Evolutionary conservation across 2,888 invertebrate species (phyloP), one percentile per base, ranked within the genome.

Genomic region (Apotomis capreana): DNA sequence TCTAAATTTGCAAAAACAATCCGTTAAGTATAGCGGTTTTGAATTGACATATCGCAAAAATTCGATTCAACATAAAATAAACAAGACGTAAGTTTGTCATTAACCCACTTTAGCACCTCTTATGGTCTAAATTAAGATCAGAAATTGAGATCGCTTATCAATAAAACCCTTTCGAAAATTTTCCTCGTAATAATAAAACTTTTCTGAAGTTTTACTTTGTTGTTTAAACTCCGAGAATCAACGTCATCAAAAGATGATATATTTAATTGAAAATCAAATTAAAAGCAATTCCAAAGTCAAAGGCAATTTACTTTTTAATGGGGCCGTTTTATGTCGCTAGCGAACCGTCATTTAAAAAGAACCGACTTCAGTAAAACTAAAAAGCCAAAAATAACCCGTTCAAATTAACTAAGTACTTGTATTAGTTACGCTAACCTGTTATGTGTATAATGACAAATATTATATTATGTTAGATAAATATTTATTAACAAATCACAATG

Each of bases 81-180:
- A 68, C 44, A 60, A 36, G 54, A 10, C 60, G 40, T 60, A 68
- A 68, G 44, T 52, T 68, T 15, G 68, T 15, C 44, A 44, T 46
- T 68, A 54, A 54, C 60, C 60, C 9, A 68, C 68, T 68, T 68
- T 51, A 26, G 60, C n/a, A 40, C 44, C 44, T 36, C 44, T 52
- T 68, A 4, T 15, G 59, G 13, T 51, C 1, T 55, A 44, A 37
- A 55, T 58, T 4, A n/a, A 52, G 54, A 60, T 74, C 71, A 68
- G 75, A 78, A 76, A 73, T 79, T 80, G 77, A 79, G 71, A 77
- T 75, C 74, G 76, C 76, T 76, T 76, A 78, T 77, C 74, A 76
- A 78, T 80, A 74, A 74, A 73, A 70, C 73, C 73, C 67, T 74
- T 61, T 54, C 73, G 65, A 64, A 62, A 81, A 81, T 71, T 78